Evolutionary conservation across 2,113 vertebrate species (phyloP), one percentile per base, ranked within the genome.

Genomic region (Terrapene triunguis): DNA sequence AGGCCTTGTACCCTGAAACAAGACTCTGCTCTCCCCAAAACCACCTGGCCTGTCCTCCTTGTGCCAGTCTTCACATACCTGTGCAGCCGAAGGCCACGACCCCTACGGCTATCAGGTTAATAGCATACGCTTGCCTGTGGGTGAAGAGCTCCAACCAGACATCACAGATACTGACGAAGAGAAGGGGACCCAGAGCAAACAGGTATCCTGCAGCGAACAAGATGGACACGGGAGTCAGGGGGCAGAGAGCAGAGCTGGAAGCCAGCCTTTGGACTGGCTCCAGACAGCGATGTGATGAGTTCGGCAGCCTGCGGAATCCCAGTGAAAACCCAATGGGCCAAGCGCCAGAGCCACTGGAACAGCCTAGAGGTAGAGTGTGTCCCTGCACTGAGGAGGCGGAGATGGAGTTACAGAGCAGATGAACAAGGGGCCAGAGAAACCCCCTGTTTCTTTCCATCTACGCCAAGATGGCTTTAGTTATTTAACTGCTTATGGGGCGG

Each of bases 81-180:
- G 99, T 99, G 93, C 99, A 99, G 94, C 99, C 99, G 1, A 99
- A 99, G 90, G 99, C 99, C 97, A 99, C 99, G 3, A 99, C 99
- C 32, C 99, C 99, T 2, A 99, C 99, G 0, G 99, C 99, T 0
- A 99, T 98, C 78, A 99, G 98, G 98, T 99, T 99, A 97, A 99
- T 95, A 96, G 99, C 98, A 0, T 99, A 99, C 3, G 99, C 99
- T 96, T 99, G 99, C 51, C 97, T 96, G 10, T 89, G 98, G 76
- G 98, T 99, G 98, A 99, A 99, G 96, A 99, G 99, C 91, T 99
- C 99, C 96, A 99, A 97, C 99, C 99, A 99, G 84, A 99, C 98
- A 0, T 99, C 99, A 0, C 99, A 99, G 97, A 99, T 97, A 48
- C 99, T 99, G 96, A 99, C 99, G 0, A 99, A 99, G 59, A 99